Base-by-base conservation (phyloP, 2,888 invertebrate genomes). In the Agrotis puta region DNA sequence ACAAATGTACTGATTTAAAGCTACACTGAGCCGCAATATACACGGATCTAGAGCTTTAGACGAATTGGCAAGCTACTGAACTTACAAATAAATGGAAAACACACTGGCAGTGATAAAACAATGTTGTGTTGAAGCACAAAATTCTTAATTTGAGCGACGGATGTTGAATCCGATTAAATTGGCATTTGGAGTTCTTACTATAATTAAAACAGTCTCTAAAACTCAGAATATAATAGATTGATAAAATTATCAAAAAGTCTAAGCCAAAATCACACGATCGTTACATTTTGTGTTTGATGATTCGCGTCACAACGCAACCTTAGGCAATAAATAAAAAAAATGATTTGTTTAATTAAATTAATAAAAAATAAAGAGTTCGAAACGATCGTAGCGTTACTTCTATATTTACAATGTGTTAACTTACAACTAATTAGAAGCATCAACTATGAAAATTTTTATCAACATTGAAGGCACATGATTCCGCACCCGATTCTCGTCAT, bases 391-490 rank as follows among this genome's bases (percentile, higher is more conserved):
- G 91, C 91, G 87, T 92, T 92, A 93, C 77, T 85, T 91, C 94
- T 95, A 96, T 95, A 96, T 95, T 89, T 96, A 95, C 95, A 95
- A 87, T 84, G 86, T 90, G 92, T 94, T 93, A 92, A 91, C 94
- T 94, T 95, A 95, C 87, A 83, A 82, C 92, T 94, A 94, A 89
- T 92, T 94, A 94, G 93, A 96, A 96, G 95, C 95, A 94, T 95
- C 94, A 95, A 95, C 95, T 95, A 95, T 95, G 93, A 93, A 94
- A 77, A 89, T 88, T 89, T 92, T 92, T 94, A 94, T 95, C 92
- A 94, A 95, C 95, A 95, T 95, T 94, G 94, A 96, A 96, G 96
- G 96, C 96, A 96, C 96, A 96, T 95, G 88, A 90, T 96, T 95
- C 92, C 96, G 95, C 96, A 95, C 96, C 96, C 94, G 92, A 91